Evolutionary conservation across 2,888 invertebrate species (phyloP), one percentile per base, ranked within the genome.

Genomic region (Argyresthia goedartella): DNA sequence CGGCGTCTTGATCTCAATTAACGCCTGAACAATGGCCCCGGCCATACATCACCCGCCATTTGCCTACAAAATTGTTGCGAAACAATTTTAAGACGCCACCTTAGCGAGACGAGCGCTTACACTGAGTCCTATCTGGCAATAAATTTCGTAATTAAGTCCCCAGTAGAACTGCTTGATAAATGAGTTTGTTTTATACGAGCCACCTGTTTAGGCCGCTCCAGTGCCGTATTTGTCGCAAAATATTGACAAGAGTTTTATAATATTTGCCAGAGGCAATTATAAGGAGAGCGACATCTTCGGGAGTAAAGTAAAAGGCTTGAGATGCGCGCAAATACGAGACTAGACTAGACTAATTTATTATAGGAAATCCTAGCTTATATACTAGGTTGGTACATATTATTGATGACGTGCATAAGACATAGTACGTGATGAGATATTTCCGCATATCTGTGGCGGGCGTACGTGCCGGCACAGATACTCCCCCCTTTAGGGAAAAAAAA

Each of bases 81-180:
- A 48, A 36, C 48, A 48, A 47, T 47, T 47, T 47, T 33, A 47
- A 48, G 48, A 48, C 35, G n/a, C 35, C 48, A 47, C 47, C 47
- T 47, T 34, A n/a, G 34, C 25, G 25, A 47, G 47, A 47, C 33
- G 47, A 25, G 25, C 13, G 34, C 47, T 47, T 44, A 44, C 33
- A 25, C 34, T n/a, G 47, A 47, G 33, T 48, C 48, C 25, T 6
- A 15, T 14, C 14, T 33, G 13, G 53, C 45, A 42, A 54, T 53
- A 55, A 55, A 55, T 55, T 53, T 45, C 46, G 49, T 49, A 53
- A 55, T 55, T 55, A 55, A 51, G 53, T 48, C 35, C 39, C 39
- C 47, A 15, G 45, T 43, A 52, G 14, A 50, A 48, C 39, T 46
- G 25, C 48, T 52, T 54, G 52, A 52, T 52, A 45, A 52, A 54